These are phyloP conservation scores for Physella acuta DNA, from an alignment of 1,140 invertebrate genomes.

Conservation along the genomic window DNA sequence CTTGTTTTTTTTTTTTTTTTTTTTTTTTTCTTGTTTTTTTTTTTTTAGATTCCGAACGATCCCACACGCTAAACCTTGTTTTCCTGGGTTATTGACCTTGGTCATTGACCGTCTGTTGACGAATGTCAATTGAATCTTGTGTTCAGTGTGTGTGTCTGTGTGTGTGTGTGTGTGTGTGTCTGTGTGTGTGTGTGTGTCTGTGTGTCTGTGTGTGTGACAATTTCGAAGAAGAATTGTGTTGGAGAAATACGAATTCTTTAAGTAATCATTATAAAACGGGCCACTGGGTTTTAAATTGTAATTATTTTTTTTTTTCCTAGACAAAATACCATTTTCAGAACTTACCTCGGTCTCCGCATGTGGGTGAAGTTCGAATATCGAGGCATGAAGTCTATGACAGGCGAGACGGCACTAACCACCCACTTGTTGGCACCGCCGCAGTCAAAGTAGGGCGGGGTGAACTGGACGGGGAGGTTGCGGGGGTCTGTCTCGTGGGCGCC, in stretches of 20 bases:
- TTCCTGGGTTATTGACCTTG: too few relatives aligned
- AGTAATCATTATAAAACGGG: too few relatives aligned
- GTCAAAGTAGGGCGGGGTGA: slow-evolving; percentile 89
- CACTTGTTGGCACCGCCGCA: slow-evolving; percentile 93
- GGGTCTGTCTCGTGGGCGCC: slow-evolving; percentile 38
- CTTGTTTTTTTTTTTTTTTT: too few relatives aligned
- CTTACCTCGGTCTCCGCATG: slow-evolving; percentile 87
- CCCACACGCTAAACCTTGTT: too few relatives aligned
- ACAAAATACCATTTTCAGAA: not conserved
- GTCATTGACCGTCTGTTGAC: too few relatives aligned
- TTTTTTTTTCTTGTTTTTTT: too few relatives aligned
- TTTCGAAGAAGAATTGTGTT: too few relatives aligned
- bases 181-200: not conserved
- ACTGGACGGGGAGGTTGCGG: slow-evolving; percentile 88
- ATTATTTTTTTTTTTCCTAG: too few relatives aligned
- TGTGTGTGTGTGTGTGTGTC: not conserved
- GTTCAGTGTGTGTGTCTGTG: not conserved
- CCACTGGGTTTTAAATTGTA: not conserved
- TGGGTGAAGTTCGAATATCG: slow-evolving; percentile 86
- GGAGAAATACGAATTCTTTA: too few relatives aligned
- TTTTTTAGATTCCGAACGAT: too few relatives aligned
- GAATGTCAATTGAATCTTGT: too few relatives aligned
- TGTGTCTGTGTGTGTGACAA: too few relatives aligned
- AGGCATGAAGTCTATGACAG: slow-evolving; percentile 92
- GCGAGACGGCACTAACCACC: slow-evolving; percentile 88